phyloP scores from a whole-genome alignment of 1,140 invertebrate species.

The Tribolium castaneum region DNA sequence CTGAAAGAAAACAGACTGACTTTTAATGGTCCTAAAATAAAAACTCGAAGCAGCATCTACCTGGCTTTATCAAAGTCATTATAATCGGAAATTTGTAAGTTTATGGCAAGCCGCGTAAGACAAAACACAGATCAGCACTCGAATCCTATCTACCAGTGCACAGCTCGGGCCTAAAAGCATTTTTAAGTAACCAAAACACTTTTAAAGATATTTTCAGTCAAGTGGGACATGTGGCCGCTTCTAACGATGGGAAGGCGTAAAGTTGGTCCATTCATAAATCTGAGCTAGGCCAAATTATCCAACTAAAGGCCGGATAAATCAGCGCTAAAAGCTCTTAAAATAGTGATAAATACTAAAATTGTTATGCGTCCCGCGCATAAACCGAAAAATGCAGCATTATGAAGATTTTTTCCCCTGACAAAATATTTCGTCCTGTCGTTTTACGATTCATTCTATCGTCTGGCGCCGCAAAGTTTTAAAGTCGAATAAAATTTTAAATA shows the following conservation, averaged over 20 bases:
- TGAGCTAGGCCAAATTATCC: not conserved
- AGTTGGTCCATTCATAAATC: constrained; percentile 1
- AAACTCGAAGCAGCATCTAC: not conserved
- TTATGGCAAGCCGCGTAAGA: constrained; percentile 7
- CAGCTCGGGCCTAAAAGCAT: constrained; percentile 39
- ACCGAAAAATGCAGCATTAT: not conserved
- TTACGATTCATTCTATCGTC: constrained; percentile 26
- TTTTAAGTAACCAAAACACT: constrained; percentile 47
- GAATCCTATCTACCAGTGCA: constrained; percentile 15
- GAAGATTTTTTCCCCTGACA: not conserved
- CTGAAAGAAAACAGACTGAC: constrained; percentile 29
- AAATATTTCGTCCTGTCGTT: constrained; percentile 9
- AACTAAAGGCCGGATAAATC: no score
- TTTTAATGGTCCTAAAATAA: not conserved
- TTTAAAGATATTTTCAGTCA: constrained; percentile 46
- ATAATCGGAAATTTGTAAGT: constrained; percentile 17
- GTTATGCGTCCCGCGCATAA: not conserved
- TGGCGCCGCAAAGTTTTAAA: constrained; percentile 38
- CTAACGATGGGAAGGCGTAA: not conserved
- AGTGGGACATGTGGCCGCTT: constrained; percentile 37
- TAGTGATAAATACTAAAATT: no score
- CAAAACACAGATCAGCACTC: constrained; percentile 42
- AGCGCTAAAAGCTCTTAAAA: no score
- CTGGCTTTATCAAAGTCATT: constrained; percentile 13
- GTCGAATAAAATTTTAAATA: constrained; percentile 35